Evolutionary conservation across 1,140 invertebrate species (phyloP).

Genomic region (Trachymyrmex septentrionalis): DNA sequence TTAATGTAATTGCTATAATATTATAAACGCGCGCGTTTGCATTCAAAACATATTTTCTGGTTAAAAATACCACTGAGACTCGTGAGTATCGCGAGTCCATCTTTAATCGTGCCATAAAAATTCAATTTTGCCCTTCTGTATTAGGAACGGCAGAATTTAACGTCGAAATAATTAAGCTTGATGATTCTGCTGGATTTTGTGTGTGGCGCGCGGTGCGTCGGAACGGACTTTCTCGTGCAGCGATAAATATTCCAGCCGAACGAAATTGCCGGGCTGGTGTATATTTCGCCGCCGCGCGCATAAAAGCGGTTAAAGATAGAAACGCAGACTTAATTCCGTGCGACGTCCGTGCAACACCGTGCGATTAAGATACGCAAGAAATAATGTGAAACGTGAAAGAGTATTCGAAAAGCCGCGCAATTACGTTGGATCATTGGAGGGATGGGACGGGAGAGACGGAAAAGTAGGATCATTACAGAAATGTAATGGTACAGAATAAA

Average conservation of each 20-base stretch:
- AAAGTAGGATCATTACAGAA: background rate
- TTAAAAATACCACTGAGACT: background rate
- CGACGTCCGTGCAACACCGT: conserved; percentile 21
- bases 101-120: background rate
- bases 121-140: background rate
- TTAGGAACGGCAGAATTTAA: background rate
- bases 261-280: conserved; percentile 30
- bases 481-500: background rate
- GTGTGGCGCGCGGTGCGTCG: background rate
- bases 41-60: background rate
- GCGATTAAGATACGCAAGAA: conserved; percentile 48
- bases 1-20: background rate
- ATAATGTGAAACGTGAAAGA: conserved; percentile 26
- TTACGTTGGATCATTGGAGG: background rate
- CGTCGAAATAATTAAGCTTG: background rate
- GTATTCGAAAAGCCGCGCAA: conserved; percentile 9
- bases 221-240: conserved; percentile 33
- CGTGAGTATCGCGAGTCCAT: too few species aligned
- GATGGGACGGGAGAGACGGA: background rate
- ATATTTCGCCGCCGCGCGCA: conserved; percentile 40
- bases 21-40: background rate
- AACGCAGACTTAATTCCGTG: conserved; percentile 43
- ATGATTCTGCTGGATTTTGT: background rate
- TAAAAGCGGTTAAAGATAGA: conserved; percentile 68
- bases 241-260: conserved; percentile 63